Evolutionary conservation across 2,797 vertebrate genomes (phyloP).

Genomic region (Merluccius polli): DNA sequence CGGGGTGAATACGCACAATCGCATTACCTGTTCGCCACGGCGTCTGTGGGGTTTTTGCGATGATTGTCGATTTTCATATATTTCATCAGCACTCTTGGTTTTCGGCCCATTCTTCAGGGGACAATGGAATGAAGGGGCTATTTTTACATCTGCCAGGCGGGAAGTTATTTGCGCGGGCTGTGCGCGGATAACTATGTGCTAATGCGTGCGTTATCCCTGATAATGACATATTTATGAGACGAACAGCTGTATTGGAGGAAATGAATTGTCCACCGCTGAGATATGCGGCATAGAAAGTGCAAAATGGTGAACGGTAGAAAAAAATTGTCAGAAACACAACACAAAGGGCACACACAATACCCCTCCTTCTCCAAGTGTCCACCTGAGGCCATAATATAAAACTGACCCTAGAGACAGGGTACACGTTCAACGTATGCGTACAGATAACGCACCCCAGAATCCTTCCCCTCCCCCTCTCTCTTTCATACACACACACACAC

Average conservation of each 20-base stretch:
- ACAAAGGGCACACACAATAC: background rate
- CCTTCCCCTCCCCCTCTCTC: background rate
- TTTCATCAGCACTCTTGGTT: conserved; percentile 31
- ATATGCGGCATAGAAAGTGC: conserved; percentile 1
- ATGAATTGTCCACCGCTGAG: conserved; percentile 26
- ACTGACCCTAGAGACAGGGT: background rate
- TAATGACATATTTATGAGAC: conserved; percentile 48
- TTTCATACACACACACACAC: background rate
- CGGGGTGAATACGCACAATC: conserved; percentile 8
- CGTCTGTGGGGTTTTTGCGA: conserved; percentile 33
- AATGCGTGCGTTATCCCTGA: conserved; percentile 40
- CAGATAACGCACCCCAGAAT: background rate
- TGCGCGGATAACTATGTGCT: conserved; percentile 42
- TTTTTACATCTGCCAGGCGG: conserved; percentile 38
- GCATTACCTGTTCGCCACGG: conserved; percentile 13
- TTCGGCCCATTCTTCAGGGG: conserved; percentile 34
- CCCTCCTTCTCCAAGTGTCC: background rate
- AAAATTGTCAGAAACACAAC: background rate
- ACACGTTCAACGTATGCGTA: background rate
- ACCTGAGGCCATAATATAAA: background rate
- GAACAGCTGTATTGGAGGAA: conserved; percentile 35
- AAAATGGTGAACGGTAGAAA: conserved; percentile 3
- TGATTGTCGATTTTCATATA: conserved; percentile 38
- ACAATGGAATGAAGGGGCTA: conserved; percentile 38
- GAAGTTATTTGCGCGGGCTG: conserved; percentile 44